Conservation (phyloP, 2,888 invertebrate species). For the Acanthosepion lycidas region DNA sequence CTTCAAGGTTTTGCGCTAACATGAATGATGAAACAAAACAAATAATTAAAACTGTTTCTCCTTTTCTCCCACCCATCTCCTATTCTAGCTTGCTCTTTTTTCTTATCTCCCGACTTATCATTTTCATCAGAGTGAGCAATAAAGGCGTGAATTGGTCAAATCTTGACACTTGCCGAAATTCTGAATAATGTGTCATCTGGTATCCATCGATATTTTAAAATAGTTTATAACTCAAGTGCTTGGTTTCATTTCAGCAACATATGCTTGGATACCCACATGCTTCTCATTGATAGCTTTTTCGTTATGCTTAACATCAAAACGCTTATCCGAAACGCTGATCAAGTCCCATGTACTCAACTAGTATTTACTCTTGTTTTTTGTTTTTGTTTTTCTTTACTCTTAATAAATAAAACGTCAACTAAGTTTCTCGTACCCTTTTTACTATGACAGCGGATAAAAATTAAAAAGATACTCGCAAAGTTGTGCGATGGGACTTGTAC, state of each 20-base stretch:
- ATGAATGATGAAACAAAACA: background rate
- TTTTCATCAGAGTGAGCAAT: background rate
- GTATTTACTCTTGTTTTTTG: background rate
- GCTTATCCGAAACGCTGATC: background rate
- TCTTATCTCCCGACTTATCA: background rate
- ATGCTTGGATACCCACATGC: background rate
- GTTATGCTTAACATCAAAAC: background rate
- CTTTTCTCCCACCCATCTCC: background rate
- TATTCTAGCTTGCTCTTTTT: background rate
- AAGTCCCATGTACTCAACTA: background rate
- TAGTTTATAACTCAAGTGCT: background rate
- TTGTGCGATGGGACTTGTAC: no score
- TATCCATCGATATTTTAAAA: no score
- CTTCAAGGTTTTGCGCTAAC: background rate
- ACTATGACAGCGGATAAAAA: no score
- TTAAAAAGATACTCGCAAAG: no score
- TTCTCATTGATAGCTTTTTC: background rate
- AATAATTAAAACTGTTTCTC: background rate
- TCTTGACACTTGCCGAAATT: background rate
- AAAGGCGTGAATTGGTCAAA: background rate
- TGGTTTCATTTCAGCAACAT: background rate
- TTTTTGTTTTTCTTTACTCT: background rate
- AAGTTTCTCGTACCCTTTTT: background rate
- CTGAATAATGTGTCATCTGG: no score
- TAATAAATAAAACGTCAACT: background rate